Conservation (phyloP, 2,113 vertebrate genomes). For the Garra rufa region DNA sequence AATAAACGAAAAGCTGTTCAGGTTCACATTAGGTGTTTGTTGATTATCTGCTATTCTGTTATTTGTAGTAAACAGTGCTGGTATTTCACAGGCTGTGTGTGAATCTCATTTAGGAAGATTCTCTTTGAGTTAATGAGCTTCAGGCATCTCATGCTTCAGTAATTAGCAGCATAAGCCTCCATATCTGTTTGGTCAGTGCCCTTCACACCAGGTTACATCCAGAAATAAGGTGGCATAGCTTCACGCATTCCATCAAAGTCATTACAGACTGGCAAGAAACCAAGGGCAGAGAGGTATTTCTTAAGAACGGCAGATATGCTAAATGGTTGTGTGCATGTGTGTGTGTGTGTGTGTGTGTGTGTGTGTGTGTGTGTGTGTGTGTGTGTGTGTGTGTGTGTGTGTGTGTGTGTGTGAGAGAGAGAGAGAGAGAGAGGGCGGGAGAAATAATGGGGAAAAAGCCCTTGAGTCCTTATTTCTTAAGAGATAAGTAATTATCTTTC, state of each 20-base stretch:
- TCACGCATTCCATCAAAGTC: conserved; percentile 58
- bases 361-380: conserved; percentile 63
- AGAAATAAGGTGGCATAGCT: conserved; percentile 66
- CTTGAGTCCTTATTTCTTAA: conserved; percentile 49
- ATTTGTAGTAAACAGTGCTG: neutral
- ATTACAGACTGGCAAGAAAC: conserved; percentile 69
- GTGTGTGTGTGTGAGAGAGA: neutral
- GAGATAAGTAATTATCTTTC: conserved; percentile 60
- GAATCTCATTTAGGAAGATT: conserved; percentile 30
- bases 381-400: conserved; percentile 34
- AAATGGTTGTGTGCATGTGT: conserved; percentile 61
- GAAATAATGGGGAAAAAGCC: conserved; percentile 52
- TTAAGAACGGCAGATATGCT: conserved; percentile 33
- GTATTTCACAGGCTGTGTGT: neutral
- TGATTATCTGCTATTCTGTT: neutral
- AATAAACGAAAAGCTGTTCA: neutral
- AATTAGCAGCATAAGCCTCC: conserved; percentile 72
- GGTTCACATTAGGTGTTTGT: neutral
- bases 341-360: conserved; percentile 63
- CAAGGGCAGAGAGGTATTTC: conserved; percentile 40
- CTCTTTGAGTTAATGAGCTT: conserved; percentile 61
- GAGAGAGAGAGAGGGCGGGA: neutral
- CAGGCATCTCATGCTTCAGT: conserved; percentile 48
- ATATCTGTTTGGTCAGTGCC: conserved; percentile 66
- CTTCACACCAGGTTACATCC: conserved; percentile 72